Evolutionary conservation across 2,888 invertebrate genomes (phyloP).

Genomic region (Melanostoma scalare): DNA sequence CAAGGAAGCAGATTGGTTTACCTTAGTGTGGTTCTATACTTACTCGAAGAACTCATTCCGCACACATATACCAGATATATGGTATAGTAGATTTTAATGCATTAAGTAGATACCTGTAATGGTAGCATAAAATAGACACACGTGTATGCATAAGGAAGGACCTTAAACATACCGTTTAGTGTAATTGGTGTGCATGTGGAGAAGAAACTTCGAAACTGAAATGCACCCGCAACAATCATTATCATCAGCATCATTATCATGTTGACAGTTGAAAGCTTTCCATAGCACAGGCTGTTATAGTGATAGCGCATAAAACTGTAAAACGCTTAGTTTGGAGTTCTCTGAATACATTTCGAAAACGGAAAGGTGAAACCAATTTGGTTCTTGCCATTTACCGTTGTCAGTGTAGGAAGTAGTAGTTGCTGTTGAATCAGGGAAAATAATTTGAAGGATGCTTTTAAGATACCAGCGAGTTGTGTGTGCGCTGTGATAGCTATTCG

Average conservation of each 20-base stretch:
- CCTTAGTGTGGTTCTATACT: slow-evolving; percentile 60
- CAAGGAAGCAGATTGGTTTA: slow-evolving; percentile 64
- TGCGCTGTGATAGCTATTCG: neutral
- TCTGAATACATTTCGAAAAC: slow-evolving; percentile 61
- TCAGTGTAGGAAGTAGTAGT: slow-evolving; percentile 30
- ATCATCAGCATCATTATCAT: slow-evolving; percentile 54
- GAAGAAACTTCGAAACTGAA: slow-evolving; percentile 34
- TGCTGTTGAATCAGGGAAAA: slow-evolving; percentile 9
- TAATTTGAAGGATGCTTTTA: slow-evolving; percentile 66
- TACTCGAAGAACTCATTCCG: slow-evolving; percentile 52
- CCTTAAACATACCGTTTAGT: slow-evolving; percentile 63
- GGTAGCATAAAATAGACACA: neutral
- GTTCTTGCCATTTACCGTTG: slow-evolving; percentile 64
- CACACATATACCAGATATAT: neutral
- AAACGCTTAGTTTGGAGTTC: slow-evolving; percentile 34
- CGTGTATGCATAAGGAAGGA: slow-evolving; percentile 5
- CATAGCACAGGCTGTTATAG: slow-evolving; percentile 5
- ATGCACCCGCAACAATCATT: slow-evolving; percentile 60
- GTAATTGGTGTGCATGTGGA: slow-evolving; percentile 62
- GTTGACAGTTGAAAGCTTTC: slow-evolving; percentile 25
- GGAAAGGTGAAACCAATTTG: slow-evolving; percentile 72
- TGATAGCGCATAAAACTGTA: neutral
- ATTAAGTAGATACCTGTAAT: slow-evolving; percentile 51
- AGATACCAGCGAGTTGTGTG: slow-evolving; percentile 28
- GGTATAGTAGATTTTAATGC: slow-evolving; percentile 37